Percentiles rank a stretch among this genome's conserved stretches.
These are phyloP conservation scores for Scelioninae gen. 2 DNA, from an alignment of 2,888 invertebrate genomes.

Conservation along the genomic window DNA sequence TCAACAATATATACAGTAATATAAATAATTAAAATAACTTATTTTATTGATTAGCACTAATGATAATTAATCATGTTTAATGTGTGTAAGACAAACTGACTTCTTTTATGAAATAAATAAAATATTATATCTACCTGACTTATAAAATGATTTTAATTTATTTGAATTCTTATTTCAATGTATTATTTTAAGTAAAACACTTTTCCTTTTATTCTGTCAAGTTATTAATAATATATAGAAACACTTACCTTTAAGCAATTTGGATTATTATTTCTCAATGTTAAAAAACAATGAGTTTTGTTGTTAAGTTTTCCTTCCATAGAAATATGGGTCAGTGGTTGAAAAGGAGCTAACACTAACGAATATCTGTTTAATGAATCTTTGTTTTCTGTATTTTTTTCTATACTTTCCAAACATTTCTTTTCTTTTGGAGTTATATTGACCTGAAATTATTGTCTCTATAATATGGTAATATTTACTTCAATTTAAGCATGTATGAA, in stretches of 20 bases:
- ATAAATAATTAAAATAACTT: neutral
- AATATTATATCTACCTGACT: neutral
- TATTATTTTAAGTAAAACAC: no score
- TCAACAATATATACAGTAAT: neutral
- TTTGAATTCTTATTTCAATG: no score
- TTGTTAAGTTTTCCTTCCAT: slow-evolving; percentile 65
- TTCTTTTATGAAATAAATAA: no score
- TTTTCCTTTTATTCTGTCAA: no score
- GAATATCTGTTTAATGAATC: slow-evolving; percentile 43
- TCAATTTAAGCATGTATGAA: neutral
- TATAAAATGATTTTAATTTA: neutral
- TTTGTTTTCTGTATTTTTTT: slow-evolving; percentile 5
- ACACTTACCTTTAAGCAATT: slow-evolving; percentile 24
- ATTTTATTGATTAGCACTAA: no score
- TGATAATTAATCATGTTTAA: no score
- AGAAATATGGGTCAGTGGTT: slow-evolving; percentile 67
- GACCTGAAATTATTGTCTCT: slow-evolving; percentile 26
- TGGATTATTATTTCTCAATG: slow-evolving; percentile 64
- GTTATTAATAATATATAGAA: neutral
- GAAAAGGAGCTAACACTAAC: slow-evolving; percentile 69
- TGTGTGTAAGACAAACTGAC: no score
- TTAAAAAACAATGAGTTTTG: slow-evolving; percentile 60
- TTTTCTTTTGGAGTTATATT: slow-evolving; percentile 62
- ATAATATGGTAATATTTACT: neutral
- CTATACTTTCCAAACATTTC: slow-evolving; percentile 26